phyloP scores from a whole-genome alignment of 2,113 vertebrate species.

The Argyrosomus japonicus region DNA sequence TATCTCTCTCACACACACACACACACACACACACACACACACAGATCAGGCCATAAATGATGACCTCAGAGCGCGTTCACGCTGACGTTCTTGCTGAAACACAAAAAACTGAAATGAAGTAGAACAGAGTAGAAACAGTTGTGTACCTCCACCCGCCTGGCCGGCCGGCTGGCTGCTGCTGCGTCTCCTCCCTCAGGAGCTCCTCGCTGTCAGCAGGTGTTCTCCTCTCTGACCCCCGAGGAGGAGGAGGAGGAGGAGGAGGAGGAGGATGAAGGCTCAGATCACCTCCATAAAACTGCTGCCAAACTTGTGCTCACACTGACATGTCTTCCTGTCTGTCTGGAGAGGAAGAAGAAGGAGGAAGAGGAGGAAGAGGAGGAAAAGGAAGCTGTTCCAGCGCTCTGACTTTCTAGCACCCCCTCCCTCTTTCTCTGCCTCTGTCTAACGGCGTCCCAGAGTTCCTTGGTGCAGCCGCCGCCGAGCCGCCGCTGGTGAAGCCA shows the following conservation, averaged over 20 bases:
- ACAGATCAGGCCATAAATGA: constrained; percentile 16
- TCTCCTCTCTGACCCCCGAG: constrained; percentile 49
- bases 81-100: not conserved
- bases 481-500: constrained; percentile 61
- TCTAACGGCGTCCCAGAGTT: constrained; percentile 53
- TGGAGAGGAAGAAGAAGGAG: not conserved
- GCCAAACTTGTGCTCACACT: constrained; percentile 45
- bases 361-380: not conserved
- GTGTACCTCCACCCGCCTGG: constrained; percentile 51
- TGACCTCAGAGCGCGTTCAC: constrained; percentile 21
- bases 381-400: constrained; percentile 3
- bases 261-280: constrained; percentile 38
- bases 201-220: constrained; percentile 72
- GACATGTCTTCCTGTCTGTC: constrained; percentile 27
- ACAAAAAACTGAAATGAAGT: not conserved
- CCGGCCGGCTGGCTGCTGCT: constrained; percentile 35
- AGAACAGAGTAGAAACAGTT: not conserved
- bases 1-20: not conserved
- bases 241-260: constrained; percentile 26
- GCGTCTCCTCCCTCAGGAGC: constrained; percentile 55
- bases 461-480: constrained; percentile 45
- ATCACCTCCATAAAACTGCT: constrained; percentile 29
- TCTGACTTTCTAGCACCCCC: constrained; percentile 14
- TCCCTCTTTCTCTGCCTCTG: not conserved
- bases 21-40: constrained; percentile 2